phyloP scores from a whole-genome alignment of 1,140 invertebrate genomes.

The Drosophila erecta region DNA sequence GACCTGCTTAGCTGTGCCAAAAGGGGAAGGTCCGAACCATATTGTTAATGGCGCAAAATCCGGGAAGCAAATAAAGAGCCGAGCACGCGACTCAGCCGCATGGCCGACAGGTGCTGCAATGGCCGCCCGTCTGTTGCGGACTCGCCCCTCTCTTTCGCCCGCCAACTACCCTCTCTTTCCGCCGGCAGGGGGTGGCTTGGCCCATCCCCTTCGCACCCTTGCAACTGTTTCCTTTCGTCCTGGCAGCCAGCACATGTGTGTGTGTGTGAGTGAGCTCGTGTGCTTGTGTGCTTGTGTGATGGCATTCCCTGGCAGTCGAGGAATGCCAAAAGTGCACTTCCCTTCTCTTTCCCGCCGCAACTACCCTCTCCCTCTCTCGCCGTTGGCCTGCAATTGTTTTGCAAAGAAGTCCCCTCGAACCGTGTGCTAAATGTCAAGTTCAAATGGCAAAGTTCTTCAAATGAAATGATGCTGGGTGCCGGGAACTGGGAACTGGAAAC shows the following conservation, averaged over 20 bases:
- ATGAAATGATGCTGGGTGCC: conserved; percentile 78
- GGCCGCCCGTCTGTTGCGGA: conserved; percentile 56
- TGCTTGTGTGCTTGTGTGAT: conserved; percentile 46
- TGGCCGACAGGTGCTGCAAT: conserved; percentile 83
- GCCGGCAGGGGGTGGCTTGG: conserved; percentile 37
- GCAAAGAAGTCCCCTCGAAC: conserved; percentile 79
- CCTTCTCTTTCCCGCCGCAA: conserved; percentile 24
- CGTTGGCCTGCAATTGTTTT: conserved; percentile 76
- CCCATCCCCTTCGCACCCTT: conserved; percentile 14
- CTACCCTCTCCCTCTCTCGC: conserved; percentile 15
- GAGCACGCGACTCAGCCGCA: conserved; percentile 59
- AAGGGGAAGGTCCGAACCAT: conserved; percentile 55
- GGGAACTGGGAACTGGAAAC: conserved; percentile 29
- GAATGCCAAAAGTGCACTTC: conserved; percentile 78
- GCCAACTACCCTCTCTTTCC: conserved; percentile 18
- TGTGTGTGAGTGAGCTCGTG: conserved; percentile 18
- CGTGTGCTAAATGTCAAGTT: conserved; percentile 83
- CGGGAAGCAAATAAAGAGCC: conserved; percentile 55
- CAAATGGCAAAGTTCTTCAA: conserved; percentile 83
- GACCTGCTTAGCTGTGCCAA: no score
- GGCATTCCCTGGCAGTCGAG: conserved; percentile 71
- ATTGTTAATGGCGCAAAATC: conserved; percentile 82
- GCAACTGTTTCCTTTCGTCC: conserved; percentile 69
- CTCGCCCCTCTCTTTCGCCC: conserved; percentile 18
- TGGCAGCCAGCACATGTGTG: conserved; percentile 25